These are phyloP conservation scores for Hoplodrina blanda DNA, from an alignment of 2,888 invertebrate genomes.

Conservation along the genomic window DNA sequence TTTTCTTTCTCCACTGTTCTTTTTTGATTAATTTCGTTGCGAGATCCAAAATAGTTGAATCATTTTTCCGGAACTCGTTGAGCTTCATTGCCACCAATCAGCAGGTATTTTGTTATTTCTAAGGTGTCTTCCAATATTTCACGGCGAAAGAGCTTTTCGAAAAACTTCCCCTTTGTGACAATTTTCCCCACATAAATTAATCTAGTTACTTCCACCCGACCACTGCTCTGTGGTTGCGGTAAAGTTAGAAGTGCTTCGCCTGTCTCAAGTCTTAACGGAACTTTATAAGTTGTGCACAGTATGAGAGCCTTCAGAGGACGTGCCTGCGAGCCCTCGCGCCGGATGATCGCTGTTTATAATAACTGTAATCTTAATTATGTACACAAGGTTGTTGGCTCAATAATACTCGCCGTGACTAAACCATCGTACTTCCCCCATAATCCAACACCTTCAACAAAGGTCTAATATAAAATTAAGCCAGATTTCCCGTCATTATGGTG, in stretches of 20 bases:
- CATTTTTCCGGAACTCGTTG: not conserved
- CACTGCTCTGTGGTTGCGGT: constrained; percentile 20
- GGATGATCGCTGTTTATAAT: constrained; percentile 54
- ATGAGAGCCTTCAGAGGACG: constrained; percentile 41
- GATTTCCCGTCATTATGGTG: constrained; percentile 58
- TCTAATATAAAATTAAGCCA: constrained; percentile 64
- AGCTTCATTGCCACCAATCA: too few relatives aligned
- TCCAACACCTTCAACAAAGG: constrained; percentile 52
- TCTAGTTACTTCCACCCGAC: constrained; percentile 20
- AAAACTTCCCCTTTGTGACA: constrained; percentile 4
- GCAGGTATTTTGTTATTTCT: not conserved
- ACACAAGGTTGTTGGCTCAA: constrained; percentile 20
- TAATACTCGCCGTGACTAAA: constrained; percentile 8
- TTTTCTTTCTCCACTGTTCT: too few relatives aligned
- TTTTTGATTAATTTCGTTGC: too few relatives aligned
- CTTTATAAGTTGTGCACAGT: constrained; percentile 36
- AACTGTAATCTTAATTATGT: constrained; percentile 56
- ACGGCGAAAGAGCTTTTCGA: too few relatives aligned
- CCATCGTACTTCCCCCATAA: constrained; percentile 6
- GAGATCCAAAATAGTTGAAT: not conserved
- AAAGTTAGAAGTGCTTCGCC: constrained; percentile 34
- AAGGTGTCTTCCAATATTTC: not conserved
- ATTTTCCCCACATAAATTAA: constrained; percentile 36
- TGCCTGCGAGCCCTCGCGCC: constrained; percentile 24
- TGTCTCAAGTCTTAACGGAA: constrained; percentile 27